Conservation (phyloP, 2,888 invertebrate genomes). For the Julus scanicus region DNA sequence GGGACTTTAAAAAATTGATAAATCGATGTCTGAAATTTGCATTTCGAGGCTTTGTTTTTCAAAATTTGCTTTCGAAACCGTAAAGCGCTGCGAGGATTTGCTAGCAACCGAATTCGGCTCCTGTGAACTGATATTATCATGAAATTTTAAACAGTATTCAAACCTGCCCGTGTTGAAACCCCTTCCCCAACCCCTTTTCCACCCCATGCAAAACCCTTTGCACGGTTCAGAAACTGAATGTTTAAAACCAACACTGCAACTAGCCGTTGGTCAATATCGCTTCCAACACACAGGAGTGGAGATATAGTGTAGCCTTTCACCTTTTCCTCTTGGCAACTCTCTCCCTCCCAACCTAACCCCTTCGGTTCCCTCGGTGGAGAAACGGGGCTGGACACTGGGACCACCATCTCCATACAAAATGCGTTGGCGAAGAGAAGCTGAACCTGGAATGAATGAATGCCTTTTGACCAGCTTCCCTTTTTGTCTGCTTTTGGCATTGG, state of each 20-base stretch:
- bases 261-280: conserved; percentile 33
- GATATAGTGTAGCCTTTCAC: conserved; percentile 33
- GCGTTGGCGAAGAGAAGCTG: conserved; percentile 6
- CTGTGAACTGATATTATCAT: conserved; percentile 33
- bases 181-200: not conserved
- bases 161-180: not conserved
- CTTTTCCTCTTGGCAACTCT: not conserved
- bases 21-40: conserved; percentile 33
- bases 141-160: conserved; percentile 33
- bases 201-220: not conserved
- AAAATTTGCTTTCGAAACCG: conserved; percentile 25
- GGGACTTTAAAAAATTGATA: conserved; percentile 10
- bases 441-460: not conserved
- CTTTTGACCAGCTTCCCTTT: conserved; percentile 25
- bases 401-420: conserved; percentile 3
- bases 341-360: not conserved
- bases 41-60: conserved; percentile 26
- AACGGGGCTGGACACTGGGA: not conserved
- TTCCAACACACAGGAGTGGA: conserved; percentile 25
- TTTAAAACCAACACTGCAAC: conserved; percentile 33
- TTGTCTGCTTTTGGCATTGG: not conserved
- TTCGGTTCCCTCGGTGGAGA: not conserved
- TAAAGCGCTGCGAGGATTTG: conserved; percentile 33
- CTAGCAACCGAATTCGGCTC: conserved; percentile 31
- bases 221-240: conserved; percentile 33